Conservation (phyloP, 2,888 invertebrate species). For the Pandemis corylana region DNA sequence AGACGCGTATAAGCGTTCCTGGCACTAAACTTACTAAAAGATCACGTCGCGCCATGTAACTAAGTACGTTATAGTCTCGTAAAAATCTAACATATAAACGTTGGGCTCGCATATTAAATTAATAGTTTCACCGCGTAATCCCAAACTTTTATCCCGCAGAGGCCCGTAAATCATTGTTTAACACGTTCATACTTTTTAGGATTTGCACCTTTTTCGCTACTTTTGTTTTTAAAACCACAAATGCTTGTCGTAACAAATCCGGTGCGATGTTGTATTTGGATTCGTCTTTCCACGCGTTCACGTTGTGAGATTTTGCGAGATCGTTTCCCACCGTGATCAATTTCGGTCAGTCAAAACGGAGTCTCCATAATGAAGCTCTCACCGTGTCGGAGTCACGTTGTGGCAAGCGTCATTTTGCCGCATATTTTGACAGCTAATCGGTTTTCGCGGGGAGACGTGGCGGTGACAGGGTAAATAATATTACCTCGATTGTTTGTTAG, state of each 20-base stretch:
- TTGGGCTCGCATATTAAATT: slow-evolving; percentile 9
- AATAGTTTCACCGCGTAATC: neutral
- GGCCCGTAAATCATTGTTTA: slow-evolving; percentile 15
- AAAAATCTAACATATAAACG: neutral
- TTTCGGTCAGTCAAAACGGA: neutral
- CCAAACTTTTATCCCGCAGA: slow-evolving; percentile 6
- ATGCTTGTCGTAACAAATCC: too few relatives aligned
- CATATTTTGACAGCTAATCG: slow-evolving; percentile 23
- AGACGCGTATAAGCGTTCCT: too few relatives aligned
- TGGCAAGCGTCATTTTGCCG: slow-evolving; percentile 3
- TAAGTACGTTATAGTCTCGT: slow-evolving; percentile 4
- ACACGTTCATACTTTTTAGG: slow-evolving; percentile 4
- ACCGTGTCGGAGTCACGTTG: neutral
- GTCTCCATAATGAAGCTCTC: slow-evolving; percentile 7
- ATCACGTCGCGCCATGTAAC: too few relatives aligned
- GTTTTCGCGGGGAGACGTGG: neutral
- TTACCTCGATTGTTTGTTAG: neutral
- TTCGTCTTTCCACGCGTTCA: too few relatives aligned
- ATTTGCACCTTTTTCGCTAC: too few relatives aligned
- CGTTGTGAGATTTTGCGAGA: too few relatives aligned
- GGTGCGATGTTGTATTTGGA: too few relatives aligned
- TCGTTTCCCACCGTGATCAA: neutral
- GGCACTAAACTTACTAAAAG: too few relatives aligned
- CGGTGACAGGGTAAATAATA: neutral
- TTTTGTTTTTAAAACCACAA: too few relatives aligned